Base-by-base conservation (phyloP, 1,140 invertebrate species). In the Halotydeus destructor region DNA sequence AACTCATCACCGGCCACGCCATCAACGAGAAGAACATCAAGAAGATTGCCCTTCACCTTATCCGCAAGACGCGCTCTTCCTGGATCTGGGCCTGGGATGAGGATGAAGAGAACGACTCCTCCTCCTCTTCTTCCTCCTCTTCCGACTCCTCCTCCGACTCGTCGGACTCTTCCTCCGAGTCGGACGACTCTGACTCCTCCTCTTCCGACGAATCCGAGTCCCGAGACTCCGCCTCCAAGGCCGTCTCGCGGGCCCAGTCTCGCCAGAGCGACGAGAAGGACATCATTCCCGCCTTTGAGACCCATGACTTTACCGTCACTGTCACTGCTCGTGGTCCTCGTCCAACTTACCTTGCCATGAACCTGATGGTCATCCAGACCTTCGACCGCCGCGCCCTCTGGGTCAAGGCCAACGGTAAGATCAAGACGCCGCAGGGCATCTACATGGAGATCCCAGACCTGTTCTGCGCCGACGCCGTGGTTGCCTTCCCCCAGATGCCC, bases 291-390 rank as follows among this genome's bases (percentile, higher is more conserved):
- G 44, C 44, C 26, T 47, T 28, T 22, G 37, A 47, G 19, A 32
- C 44, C 19, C 44, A 46, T 44, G 46, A 46, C 19, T 5, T 46
- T 27, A 34, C 23, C 46, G 5, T 46, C 14, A 46, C 44, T 12
- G 44, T 31, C 19, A 24, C 47, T 18, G 44, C 44, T 9, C 46
- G 44, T 6, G n/a, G 21, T 16, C 19, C 46, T 5, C 43, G 39
- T 24, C 45, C 43, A 3, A 45, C 3, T 23, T 48, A 38, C 4
- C 37, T 30, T 19, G 43, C 27, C 22, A 28, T 21, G 14, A 45
- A 45, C n/a, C n/a, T 46, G 11, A n/a, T 45, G 12, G 24, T 35
- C 12, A 35, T 49, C n/a, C 25, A 47, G 8, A 38, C 45, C 23
- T 47, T 21, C 31, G 45, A 46, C 38, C 6, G 41, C 11, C 5